Evolutionary conservation across 2,797 vertebrate species (phyloP).

Genomic region (Danio albolineatus): DNA sequence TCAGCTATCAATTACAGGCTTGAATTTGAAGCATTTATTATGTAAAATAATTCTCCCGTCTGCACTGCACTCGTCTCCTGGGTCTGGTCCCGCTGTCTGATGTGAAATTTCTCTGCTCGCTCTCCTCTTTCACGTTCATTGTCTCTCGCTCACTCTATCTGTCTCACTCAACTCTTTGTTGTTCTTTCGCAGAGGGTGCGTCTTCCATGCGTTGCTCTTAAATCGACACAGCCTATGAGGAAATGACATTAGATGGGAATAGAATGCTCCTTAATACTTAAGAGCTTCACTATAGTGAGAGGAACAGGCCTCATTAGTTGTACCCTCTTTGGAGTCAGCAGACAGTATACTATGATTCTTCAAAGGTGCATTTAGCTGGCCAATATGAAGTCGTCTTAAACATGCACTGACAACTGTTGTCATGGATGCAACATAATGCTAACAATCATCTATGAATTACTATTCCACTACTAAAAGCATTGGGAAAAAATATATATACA

Average conservation of each 20-base stretch:
- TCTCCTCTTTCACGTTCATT: conserved; percentile 63
- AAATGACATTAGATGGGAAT: conserved; percentile 46
- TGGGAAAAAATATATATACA: too few species aligned
- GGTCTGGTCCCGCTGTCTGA: conserved; percentile 67
- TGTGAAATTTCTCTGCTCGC: conserved; percentile 64
- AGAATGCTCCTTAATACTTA: not conserved
- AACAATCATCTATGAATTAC: not conserved
- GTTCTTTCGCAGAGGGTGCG: conserved; percentile 21
- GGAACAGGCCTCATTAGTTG: conserved; percentile 14
- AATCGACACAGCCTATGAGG: conserved; percentile 35
- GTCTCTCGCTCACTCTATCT: conserved; percentile 40
- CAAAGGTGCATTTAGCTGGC: not conserved
- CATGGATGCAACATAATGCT: conserved; percentile 4
- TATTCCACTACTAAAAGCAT: not conserved
- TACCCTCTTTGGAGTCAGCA: not conserved
- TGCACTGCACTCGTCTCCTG: conserved; percentile 56
- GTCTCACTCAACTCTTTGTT: conserved; percentile 35
- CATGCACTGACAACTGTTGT: not conserved
- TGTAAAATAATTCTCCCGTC: conserved; percentile 94
- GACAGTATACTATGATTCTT: not conserved
- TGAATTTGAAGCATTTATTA: conserved; percentile 96
- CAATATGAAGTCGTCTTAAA: not conserved
- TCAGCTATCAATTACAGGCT: conserved; percentile 95
- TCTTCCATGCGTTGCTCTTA: conserved; percentile 21
- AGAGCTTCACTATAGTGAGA: not conserved